Percentiles rank a stretch among this genome's conserved stretches.
These are phyloP conservation scores for Anableps anableps DNA, from an alignment of 2,797 vertebrate genomes.

Conservation along the genomic window DNA sequence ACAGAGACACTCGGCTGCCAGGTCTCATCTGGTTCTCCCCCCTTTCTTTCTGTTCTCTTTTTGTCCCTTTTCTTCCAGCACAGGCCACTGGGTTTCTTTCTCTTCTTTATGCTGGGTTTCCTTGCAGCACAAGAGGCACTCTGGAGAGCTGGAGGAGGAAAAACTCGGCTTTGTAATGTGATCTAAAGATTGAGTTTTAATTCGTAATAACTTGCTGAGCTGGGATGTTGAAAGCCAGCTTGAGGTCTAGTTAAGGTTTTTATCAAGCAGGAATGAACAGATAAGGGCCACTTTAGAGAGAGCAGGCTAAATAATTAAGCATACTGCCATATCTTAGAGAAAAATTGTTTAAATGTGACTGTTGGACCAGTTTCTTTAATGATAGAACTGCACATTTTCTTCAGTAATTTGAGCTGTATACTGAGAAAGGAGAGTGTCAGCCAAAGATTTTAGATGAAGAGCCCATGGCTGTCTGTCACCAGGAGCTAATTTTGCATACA, in stretches of 20 bases:
- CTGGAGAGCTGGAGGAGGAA: conserved; percentile 70
- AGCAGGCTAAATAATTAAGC: conserved; percentile 7
- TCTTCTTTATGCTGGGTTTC: conserved; percentile 76
- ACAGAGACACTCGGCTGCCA: conserved; percentile 60
- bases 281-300: conserved; percentile 26
- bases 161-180: conserved; percentile 65
- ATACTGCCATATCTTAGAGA: conserved; percentile 16
- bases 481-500: conserved; percentile 51
- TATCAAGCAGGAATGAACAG: conserved; percentile 40
- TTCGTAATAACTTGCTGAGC: conserved; percentile 40
- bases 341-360: conserved; percentile 17
- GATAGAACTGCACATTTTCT: conserved; percentile 7
- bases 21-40: conserved; percentile 66
- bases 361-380: conserved; percentile 1
- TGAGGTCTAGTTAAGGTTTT: conserved; percentile 39
- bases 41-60: conserved; percentile 16
- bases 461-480: conserved; percentile 44
- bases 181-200: conserved; percentile 74
- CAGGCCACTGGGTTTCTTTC: conserved; percentile 73
- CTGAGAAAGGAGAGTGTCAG: not conserved
- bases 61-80: conserved; percentile 45
- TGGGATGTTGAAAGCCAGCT: conserved; percentile 40
- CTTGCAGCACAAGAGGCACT: conserved; percentile 74
- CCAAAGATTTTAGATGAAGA: conserved; percentile 36
- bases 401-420: not conserved